Percentiles rank a stretch among this genome's conserved stretches.
phyloP scores from a whole-genome alignment of 2,113 vertebrate genomes.

The Symphodus melops region DNA sequence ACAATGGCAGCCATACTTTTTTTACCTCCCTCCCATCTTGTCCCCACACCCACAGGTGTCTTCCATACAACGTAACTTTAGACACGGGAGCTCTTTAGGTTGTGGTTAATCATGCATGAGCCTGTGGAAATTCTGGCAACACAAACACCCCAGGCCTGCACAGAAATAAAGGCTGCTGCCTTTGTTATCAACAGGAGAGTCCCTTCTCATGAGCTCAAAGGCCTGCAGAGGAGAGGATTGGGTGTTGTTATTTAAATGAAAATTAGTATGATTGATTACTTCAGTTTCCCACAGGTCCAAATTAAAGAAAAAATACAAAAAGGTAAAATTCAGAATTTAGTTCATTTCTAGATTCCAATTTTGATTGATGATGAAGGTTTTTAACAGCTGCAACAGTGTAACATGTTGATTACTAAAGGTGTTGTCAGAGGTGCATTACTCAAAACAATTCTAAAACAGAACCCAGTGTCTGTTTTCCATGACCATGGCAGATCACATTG shows the following conservation, averaged over 20 bases:
- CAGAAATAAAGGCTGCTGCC: conserved; percentile 48
- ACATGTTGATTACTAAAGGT: background rate
- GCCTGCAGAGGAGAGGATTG: conserved; percentile 13
- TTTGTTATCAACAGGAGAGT: conserved; percentile 43
- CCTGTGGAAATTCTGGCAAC: conserved; percentile 63
- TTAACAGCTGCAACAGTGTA: background rate
- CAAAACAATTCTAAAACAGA: background rate
- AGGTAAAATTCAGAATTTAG: background rate
- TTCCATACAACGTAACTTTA: conserved; percentile 68
- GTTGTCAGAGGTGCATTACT: background rate
- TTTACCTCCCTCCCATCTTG: conserved; percentile 13
- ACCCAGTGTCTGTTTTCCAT: conserved; percentile 1
- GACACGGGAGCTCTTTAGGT: conserved; percentile 51
- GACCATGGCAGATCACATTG: background rate
- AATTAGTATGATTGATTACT: conserved; percentile 17
- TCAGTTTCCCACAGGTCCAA: background rate
- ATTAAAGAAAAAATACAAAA: background rate
- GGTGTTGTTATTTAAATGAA: conserved; percentile 20
- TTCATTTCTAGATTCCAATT: background rate
- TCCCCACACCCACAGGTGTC: conserved; percentile 59
- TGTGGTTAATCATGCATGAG: conserved; percentile 75
- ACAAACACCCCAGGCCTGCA: conserved; percentile 55
- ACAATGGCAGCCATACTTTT: background rate
- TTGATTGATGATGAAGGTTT: background rate
- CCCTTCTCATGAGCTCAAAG: conserved; percentile 27